These are phyloP conservation scores for Thunnus albacares DNA, from an alignment of 2,797 vertebrate species.

Conservation along the genomic window DNA sequence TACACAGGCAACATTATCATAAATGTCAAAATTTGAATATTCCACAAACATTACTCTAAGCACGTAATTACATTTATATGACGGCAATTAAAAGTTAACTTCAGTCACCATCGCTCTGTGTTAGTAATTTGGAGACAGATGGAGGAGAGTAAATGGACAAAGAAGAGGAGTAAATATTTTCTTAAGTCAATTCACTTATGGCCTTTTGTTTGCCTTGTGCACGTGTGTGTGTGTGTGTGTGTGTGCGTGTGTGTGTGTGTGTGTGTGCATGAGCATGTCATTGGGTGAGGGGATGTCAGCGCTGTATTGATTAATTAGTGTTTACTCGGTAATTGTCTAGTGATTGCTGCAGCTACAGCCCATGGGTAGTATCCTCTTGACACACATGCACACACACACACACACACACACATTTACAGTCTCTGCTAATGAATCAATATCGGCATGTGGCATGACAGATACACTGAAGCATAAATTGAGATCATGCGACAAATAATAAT, in stretches of 20 bases:
- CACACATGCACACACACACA: conserved; percentile 28
- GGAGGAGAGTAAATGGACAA: conserved; percentile 13
- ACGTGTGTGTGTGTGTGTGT: neutral
- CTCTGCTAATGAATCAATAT: conserved; percentile 73
- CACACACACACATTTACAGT: conserved; percentile 52
- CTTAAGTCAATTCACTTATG: neutral
- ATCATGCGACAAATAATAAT: conserved; percentile 71
- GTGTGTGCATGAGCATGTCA: neutral
- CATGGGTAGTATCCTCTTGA: conserved; percentile 26
- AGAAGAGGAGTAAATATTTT: conserved; percentile 6
- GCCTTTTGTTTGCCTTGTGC: conserved; percentile 23
- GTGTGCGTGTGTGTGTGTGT: conserved; percentile 9
- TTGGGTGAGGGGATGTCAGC: conserved; percentile 10
- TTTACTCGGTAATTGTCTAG: conserved; percentile 80
- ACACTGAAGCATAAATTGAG: conserved; percentile 52
- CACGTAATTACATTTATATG: conserved; percentile 32
- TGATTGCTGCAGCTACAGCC: conserved; percentile 72
- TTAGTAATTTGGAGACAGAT: conserved; percentile 15
- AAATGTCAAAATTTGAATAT: conserved; percentile 70
- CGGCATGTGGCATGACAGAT: conserved; percentile 53
- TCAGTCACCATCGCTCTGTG: neutral
- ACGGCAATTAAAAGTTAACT: conserved; percentile 49
- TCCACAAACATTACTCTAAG: conserved; percentile 27
- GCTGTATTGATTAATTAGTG: conserved; percentile 79
- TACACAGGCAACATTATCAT: neutral